Conservation (phyloP, 2,888 invertebrate species). For the Parelbella ahira region DNA sequence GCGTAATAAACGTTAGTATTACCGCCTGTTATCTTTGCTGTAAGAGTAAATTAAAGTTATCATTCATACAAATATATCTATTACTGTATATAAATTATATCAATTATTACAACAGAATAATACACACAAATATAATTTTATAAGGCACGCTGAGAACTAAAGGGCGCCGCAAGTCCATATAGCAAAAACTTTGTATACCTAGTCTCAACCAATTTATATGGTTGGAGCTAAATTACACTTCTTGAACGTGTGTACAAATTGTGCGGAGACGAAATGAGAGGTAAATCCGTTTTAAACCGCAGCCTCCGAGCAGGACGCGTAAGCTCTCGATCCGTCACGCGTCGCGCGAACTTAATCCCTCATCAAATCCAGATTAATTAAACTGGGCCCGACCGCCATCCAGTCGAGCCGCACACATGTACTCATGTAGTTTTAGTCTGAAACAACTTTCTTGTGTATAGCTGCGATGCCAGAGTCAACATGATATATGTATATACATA, state of each 20-base stretch:
- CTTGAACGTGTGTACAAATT: constrained; percentile 66
- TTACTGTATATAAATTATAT: no score
- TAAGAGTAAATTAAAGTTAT: no score
- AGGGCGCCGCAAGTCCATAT: constrained; percentile 4
- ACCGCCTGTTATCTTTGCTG: no score
- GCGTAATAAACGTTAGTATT: no score
- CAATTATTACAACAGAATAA: no score
- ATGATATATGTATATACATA: no score
- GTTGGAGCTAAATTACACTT: constrained; percentile 29
- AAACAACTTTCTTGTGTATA: neutral
- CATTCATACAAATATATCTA: no score
- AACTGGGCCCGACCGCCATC: constrained; percentile 47
- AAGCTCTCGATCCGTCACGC: constrained; percentile 36
- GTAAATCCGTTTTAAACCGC: constrained; percentile 72
- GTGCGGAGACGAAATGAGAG: constrained; percentile 61
- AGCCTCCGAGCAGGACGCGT: constrained; percentile 52
- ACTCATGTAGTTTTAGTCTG: constrained; percentile 35
- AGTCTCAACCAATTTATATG: constrained; percentile 14
- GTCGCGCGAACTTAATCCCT: constrained; percentile 72
- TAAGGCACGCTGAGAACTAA: constrained; percentile 7
- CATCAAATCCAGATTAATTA: constrained; percentile 78
- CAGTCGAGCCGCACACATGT: constrained; percentile 53
- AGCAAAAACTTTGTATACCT: constrained; percentile 21
- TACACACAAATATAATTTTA: no score
- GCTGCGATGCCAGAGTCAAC: no score